These are phyloP conservation scores for Python bivittatus DNA, from an alignment of 2,113 vertebrate genomes.

Conservation along the genomic window DNA sequence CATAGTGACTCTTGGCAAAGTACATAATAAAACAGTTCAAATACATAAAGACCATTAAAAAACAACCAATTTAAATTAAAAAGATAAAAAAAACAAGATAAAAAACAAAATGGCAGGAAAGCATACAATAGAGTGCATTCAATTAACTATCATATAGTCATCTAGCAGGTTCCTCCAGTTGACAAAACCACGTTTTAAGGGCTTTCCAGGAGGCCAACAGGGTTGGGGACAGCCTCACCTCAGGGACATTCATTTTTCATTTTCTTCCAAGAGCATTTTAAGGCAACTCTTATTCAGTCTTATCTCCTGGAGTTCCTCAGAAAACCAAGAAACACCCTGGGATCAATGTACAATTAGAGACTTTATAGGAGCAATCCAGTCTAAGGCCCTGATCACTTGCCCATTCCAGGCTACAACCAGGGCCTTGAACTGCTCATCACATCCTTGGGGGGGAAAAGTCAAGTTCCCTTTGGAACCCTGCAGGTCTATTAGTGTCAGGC, in stretches of 20 bases:
- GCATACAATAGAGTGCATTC: background rate
- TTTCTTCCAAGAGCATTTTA: too few relatives aligned
- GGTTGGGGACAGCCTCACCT: background rate
- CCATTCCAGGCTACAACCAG: too few relatives aligned
- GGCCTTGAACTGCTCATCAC: too few relatives aligned
- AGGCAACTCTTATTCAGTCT: too few relatives aligned
- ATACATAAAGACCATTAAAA: background rate
- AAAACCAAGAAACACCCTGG: too few relatives aligned
- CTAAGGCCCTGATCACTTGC: too few relatives aligned
- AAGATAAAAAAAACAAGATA: background rate
- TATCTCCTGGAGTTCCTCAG: too few relatives aligned
- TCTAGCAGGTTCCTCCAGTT: background rate
- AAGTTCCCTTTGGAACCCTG: too few relatives aligned
- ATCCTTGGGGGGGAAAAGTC: too few relatives aligned
- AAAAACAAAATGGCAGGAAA: background rate
- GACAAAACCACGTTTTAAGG: background rate
- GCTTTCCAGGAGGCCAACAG: background rate
- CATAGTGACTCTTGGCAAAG: background rate
- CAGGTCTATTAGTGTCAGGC: too few relatives aligned
- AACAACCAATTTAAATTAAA: background rate
- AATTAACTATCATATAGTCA: background rate
- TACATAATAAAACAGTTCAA: background rate
- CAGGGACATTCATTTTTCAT: background rate
- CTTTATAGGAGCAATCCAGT: too few relatives aligned
- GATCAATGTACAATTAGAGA: too few relatives aligned